Evolutionary conservation across 2,113 vertebrate genomes (phyloP).

Genomic region (Athene noctua): DNA sequence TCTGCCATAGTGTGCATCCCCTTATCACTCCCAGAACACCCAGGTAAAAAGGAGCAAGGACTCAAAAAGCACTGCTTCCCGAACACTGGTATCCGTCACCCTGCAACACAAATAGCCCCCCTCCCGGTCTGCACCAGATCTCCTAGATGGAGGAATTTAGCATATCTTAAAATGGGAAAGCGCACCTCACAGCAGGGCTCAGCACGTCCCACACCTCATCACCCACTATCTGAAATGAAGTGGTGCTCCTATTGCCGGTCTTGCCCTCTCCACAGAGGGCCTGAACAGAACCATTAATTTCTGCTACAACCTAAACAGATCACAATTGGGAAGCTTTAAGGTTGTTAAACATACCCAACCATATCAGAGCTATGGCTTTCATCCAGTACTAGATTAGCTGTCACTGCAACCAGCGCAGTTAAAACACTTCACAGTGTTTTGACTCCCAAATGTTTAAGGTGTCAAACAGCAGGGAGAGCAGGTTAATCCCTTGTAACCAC

Average conservation of each 20-base stretch:
- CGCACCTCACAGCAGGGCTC: not conserved
- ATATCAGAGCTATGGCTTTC: not conserved
- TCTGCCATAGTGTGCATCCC: not conserved
- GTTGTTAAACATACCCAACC: not conserved
- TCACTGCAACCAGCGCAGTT: not conserved
- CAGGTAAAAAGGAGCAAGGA: not conserved
- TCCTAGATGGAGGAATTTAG: not conserved
- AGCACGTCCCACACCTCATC: not conserved
- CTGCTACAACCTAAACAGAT: not conserved
- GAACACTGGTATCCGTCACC: not conserved
- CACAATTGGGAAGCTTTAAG: not conserved
- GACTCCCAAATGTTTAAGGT: not conserved
- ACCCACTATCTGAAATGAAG: not conserved
- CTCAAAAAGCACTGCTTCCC: not conserved
- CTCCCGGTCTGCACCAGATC: not conserved
- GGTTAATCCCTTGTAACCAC: conserved; percentile 22
- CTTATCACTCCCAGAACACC: not conserved
- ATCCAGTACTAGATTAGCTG: not conserved
- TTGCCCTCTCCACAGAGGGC: not conserved
- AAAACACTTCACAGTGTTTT: not conserved
- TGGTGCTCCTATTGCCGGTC: not conserved
- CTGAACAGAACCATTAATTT: not conserved
- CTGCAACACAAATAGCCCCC: not conserved
- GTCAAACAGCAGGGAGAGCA: not conserved
- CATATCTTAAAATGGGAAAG: not conserved